Percentiles rank a stretch among this genome's conserved stretches.
These are phyloP conservation scores for Caenorhabditis japonica DNA, from an alignment of 2,888 invertebrate species.

Conservation along the genomic window DNA sequence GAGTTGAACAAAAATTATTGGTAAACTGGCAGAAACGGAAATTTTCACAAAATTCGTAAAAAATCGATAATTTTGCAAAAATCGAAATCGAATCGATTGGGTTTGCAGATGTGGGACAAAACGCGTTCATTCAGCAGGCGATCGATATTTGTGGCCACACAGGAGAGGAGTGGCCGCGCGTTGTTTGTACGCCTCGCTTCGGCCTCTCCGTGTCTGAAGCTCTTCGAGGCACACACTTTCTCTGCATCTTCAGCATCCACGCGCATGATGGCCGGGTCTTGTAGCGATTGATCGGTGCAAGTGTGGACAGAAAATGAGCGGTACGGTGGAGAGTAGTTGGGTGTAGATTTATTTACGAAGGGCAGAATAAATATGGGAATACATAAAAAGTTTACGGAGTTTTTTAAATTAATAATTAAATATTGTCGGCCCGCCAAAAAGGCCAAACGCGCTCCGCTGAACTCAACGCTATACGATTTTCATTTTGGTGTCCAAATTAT, in stretches of 20 bases:
- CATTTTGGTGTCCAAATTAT: too few relatives aligned
- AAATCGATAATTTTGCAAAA: too few relatives aligned
- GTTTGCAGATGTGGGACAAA: constrained; percentile 4
- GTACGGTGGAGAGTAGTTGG: constrained; percentile 24
- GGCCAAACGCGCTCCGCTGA: too few relatives aligned
- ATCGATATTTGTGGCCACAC: constrained; percentile 40
- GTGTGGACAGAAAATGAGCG: background rate
- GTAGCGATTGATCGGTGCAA: constrained; percentile 10
- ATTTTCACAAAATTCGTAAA: too few relatives aligned
- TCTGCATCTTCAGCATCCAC: background rate
- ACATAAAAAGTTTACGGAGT: too few relatives aligned
- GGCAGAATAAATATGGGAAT: background rate
- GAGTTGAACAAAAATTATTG: too few relatives aligned
- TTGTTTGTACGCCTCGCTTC: constrained; percentile 37
- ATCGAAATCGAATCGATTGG: constrained; percentile 6
- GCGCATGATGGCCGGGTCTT: constrained; percentile 44
- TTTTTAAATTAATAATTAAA: too few relatives aligned
- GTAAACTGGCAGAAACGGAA: too few relatives aligned
- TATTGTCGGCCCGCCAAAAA: too few relatives aligned
- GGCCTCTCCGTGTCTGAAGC: constrained; percentile 2
- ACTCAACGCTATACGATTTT: too few relatives aligned
- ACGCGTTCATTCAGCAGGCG: background rate
- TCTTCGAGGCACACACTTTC: background rate
- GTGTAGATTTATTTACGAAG: constrained; percentile 23
- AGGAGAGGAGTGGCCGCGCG: constrained; percentile 35